These are phyloP conservation scores for Psephotus haematonotus DNA, from an alignment of 2,113 vertebrate species.

Conservation along the genomic window DNA sequence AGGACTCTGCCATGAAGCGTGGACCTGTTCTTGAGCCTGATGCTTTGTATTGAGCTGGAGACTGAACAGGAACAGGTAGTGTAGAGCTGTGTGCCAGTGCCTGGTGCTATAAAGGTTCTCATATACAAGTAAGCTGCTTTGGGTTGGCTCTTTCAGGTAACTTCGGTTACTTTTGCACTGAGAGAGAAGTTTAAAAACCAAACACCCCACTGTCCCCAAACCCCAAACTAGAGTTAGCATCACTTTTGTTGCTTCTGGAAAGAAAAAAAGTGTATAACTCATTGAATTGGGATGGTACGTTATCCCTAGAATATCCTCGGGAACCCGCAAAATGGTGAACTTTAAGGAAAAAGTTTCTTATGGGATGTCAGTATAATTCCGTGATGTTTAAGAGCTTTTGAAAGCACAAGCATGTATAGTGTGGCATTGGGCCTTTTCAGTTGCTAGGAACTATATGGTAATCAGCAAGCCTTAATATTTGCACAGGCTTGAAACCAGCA, in stretches of 20 bases:
- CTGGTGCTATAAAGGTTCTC: background rate
- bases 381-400: background rate
- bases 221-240: background rate
- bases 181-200: background rate
- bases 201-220: rapidly evolving
- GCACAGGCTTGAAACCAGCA: background rate
- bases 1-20: background rate
- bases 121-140: background rate
- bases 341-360: background rate
- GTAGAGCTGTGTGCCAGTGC: background rate
- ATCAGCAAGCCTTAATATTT: background rate
- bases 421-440: background rate
- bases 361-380: background rate
- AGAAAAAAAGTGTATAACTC: background rate
- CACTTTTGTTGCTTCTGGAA: background rate
- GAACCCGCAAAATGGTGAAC: background rate
- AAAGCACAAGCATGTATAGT: background rate
- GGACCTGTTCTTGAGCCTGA: rapidly evolving
- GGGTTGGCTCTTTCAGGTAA: background rate
- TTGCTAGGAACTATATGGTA: background rate
- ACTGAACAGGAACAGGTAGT: too few relatives aligned
- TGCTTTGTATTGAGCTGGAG: background rate
- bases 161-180: background rate
- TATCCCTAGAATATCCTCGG: background rate
- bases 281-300: rapidly evolving